phyloP scores from a whole-genome alignment of 2,888 invertebrate genomes.

The Lasioglossum malachurum region DNA sequence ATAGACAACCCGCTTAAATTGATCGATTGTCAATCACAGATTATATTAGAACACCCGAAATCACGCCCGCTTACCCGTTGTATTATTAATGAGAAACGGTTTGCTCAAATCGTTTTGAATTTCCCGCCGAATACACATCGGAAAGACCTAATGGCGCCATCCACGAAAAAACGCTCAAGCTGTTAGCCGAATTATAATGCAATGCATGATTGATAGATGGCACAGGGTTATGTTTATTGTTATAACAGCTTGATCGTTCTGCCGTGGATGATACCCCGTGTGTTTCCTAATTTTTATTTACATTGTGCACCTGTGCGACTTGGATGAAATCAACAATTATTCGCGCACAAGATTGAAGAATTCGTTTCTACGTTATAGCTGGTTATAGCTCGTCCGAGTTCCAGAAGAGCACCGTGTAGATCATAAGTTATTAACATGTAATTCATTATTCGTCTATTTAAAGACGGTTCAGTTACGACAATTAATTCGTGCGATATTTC shows the following conservation, averaged over 20 bases:
- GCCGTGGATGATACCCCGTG: not conserved
- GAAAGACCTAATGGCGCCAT: not conserved
- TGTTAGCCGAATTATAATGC: not conserved
- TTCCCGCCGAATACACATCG: not conserved
- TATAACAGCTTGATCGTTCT: not conserved
- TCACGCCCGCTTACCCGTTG: not conserved
- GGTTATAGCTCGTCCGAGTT: not conserved
- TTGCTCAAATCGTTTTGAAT: not conserved
- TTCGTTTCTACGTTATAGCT: not conserved
- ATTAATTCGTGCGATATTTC: not conserved
- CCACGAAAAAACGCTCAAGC: not conserved
- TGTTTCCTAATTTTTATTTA: not conserved
- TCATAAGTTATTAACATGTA: not conserved
- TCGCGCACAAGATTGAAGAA: not conserved
- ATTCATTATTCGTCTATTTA: not conserved
- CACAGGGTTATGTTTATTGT: not conserved
- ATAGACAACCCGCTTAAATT: not conserved
- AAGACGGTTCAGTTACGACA: not conserved
- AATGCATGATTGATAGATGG: not conserved
- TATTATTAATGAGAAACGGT: not conserved
- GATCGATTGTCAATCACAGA: not conserved
- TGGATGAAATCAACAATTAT: not conserved
- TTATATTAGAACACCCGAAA: not conserved
- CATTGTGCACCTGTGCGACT: not conserved
- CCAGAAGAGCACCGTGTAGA: not conserved